phyloP scores from a whole-genome alignment of 2,113 vertebrate species.

The Leptodactylus fuscus region DNA sequence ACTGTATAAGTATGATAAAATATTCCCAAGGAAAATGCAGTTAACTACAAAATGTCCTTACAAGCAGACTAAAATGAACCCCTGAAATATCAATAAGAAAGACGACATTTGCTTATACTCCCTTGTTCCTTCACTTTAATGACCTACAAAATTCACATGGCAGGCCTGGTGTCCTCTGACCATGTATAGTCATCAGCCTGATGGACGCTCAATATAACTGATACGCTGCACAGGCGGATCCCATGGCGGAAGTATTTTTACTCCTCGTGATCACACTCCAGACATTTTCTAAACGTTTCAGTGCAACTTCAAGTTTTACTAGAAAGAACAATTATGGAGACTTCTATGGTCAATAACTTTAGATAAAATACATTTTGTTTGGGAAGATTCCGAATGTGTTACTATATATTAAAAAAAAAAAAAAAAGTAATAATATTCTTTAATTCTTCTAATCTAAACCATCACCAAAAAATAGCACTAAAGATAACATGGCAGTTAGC shows the following conservation, averaged over 20 bases:
- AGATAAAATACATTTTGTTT: too few relatives aligned
- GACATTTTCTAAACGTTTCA: conserved; percentile 64
- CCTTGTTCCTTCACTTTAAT: conserved; percentile 35
- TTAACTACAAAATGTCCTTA: too few relatives aligned
- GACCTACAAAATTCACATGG: conserved; percentile 62
- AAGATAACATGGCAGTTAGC: not conserved
- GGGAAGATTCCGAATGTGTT: too few relatives aligned
- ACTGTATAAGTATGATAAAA: too few relatives aligned
- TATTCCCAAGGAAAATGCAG: too few relatives aligned
- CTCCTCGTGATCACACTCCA: conserved; percentile 63
- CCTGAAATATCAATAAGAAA: too few relatives aligned
- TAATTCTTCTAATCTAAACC: too few relatives aligned
- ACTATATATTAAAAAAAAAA: too few relatives aligned
- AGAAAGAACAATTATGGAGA: not conserved
- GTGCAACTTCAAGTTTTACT: not conserved
- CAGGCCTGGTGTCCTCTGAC: conserved; percentile 63
- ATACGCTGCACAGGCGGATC: conserved; percentile 62
- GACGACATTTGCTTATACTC: too few relatives aligned
- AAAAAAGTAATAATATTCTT: not conserved
- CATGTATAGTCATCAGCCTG: conserved; percentile 66
- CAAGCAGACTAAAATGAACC: too few relatives aligned
- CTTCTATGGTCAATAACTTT: too few relatives aligned
- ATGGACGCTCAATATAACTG: conserved; percentile 65
- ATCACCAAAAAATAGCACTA: too few relatives aligned
- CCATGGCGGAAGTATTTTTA: conserved; percentile 65